A percentile compares a stretch with the other conserved stretches of the same genome.
Evolutionary conservation across 1,140 invertebrate genomes (phyloP).

Genomic region (Aphidius ervi): DNA sequence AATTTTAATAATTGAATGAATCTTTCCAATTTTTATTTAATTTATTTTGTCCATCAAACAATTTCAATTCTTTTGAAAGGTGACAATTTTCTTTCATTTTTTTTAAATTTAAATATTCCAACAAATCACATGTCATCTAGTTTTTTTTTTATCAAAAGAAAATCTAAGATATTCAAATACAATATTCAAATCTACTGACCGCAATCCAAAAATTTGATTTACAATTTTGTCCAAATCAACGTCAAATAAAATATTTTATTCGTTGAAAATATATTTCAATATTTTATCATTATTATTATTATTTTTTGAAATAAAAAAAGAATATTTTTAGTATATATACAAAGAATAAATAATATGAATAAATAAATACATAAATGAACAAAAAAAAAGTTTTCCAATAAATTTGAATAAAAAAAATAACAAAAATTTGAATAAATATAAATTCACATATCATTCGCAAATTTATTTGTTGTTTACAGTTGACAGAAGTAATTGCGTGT

Average conservation of each 20-base stretch:
- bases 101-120: no score
- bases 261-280: not conserved
- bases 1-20: not conserved
- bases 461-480: conserved; percentile 4
- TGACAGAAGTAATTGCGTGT: conserved; percentile 45
- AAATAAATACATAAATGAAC: not conserved
- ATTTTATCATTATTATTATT: not conserved
- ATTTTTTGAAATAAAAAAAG: conserved; percentile 10
- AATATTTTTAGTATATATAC: not conserved
- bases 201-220: conserved; percentile 38
- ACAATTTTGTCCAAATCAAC: conserved; percentile 32
- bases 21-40: not conserved
- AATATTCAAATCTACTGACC: conserved; percentile 44
- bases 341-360: not conserved
- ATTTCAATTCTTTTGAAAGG: no score
- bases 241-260: conserved; percentile 15
- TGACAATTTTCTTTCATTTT: no score
- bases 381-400: no score
- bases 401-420: no score
- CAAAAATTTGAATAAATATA: no score
- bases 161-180: conserved; percentile 36
- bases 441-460: no score
- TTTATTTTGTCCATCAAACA: no score
- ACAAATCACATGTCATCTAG: no score
- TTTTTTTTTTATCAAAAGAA: no score